Conservation (phyloP, 2,797 vertebrate species). For the Mus spretus region DNA sequence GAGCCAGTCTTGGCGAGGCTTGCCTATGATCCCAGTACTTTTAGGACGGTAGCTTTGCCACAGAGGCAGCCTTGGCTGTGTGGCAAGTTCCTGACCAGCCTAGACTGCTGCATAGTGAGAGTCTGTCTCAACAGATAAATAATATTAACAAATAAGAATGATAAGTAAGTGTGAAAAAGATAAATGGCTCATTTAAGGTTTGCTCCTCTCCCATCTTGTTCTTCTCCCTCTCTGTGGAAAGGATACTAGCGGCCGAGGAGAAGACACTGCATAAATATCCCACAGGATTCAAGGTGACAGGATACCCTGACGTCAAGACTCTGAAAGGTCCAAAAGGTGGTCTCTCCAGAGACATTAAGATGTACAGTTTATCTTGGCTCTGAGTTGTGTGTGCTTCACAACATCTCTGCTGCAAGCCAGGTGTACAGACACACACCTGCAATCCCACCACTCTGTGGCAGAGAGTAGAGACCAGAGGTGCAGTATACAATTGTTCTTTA, state of each 20-base stretch:
- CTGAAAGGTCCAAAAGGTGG: neutral
- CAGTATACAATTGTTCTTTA: too few species aligned
- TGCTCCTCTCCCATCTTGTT: neutral
- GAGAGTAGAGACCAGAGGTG: neutral
- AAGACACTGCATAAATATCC: slow-evolving; percentile 11
- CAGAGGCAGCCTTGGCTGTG: neutral
- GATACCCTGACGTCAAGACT: neutral
- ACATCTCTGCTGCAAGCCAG: neutral
- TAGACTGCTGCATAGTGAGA: neutral
- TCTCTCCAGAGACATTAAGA: neutral
- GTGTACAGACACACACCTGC: too few species aligned
- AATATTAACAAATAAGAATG: neutral
- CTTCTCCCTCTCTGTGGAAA: neutral
- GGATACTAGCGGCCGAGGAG: neutral
- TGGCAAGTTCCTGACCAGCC: neutral
- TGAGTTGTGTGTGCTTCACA: neutral
- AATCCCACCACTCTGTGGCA: neutral
- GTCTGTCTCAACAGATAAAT: neutral
- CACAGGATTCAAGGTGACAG: neutral
- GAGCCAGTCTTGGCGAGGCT: neutral
- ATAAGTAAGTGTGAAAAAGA: neutral
- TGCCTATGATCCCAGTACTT: neutral
- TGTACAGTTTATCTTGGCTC: neutral
- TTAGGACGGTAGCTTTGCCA: neutral
- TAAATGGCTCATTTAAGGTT: slow-evolving; percentile 31